Percentiles rank a stretch among this genome's conserved stretches.
Conservation (phyloP, 2,888 invertebrate species). For the Ormyrus labotus region DNA sequence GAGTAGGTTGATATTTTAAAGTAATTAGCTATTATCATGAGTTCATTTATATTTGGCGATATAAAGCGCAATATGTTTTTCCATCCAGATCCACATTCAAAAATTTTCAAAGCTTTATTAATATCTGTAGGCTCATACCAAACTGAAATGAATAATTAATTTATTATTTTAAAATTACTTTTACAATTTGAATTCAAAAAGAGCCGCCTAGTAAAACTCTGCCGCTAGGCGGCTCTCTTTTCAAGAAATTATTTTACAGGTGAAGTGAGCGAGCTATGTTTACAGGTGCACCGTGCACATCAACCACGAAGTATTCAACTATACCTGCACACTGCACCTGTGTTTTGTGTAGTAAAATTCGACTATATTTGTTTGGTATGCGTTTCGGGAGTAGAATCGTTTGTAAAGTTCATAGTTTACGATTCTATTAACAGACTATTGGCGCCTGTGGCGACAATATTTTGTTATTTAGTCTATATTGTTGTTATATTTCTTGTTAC, state of each 20-base stretch:
- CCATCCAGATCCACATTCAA: conserved; percentile 74
- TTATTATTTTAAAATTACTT: neutral
- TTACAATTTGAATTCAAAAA: neutral
- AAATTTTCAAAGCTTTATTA: conserved; percentile 85
- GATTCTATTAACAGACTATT: too few relatives aligned
- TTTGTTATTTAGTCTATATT: conserved; percentile 28
- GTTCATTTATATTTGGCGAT: conserved; percentile 89
- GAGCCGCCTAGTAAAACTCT: too few relatives aligned
- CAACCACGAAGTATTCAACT: too few relatives aligned
- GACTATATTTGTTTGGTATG: too few relatives aligned
- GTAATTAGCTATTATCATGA: conserved; percentile 81
- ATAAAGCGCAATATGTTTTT: conserved; percentile 78
- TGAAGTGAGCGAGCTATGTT: too few relatives aligned
- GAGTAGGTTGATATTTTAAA: conserved; percentile 70
- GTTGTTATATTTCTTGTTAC: conserved; percentile 14
- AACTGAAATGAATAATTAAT: conserved; percentile 80
- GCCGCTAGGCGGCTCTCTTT: too few relatives aligned
- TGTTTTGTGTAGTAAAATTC: too few relatives aligned
- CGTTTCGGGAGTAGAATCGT: too few relatives aligned
- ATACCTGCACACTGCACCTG: too few relatives aligned
- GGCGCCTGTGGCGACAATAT: neutral
- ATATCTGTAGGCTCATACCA: conserved; percentile 94
- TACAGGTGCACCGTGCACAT: too few relatives aligned
- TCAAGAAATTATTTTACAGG: too few relatives aligned
- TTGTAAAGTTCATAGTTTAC: too few relatives aligned